These are phyloP conservation scores for Brachionus calyciflorus DNA, from an alignment of 1,140 invertebrate genomes.

Conservation along the genomic window DNA sequence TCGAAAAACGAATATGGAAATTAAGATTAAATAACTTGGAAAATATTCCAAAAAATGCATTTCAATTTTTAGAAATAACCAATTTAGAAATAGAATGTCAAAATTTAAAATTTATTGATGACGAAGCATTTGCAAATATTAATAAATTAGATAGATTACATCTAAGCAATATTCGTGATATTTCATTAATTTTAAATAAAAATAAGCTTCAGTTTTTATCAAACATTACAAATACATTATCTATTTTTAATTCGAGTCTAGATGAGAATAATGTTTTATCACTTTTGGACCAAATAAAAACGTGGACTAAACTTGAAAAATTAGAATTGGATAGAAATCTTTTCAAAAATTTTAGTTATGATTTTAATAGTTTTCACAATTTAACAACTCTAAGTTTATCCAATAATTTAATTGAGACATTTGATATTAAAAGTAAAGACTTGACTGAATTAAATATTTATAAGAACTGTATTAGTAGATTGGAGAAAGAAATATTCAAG, in stretches of 20 bases:
- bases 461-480: not conserved
- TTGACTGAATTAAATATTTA: not conserved
- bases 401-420: not conserved
- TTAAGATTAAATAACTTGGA: no score
- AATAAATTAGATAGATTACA: not conserved
- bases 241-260: not conserved
- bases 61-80: no score
- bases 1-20: no score
- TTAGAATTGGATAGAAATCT: not conserved
- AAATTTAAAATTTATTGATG: not conserved
- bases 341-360: not conserved
- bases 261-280: not conserved
- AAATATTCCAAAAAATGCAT: no score
- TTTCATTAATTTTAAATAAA: no score
- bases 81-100: not conserved
- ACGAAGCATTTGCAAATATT: not conserved
- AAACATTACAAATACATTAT: not conserved
- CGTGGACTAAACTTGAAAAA: not conserved
- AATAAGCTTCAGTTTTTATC: not conserved
- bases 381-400: not conserved
- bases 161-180: not conserved
- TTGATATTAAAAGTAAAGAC: not conserved
- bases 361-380: not conserved
- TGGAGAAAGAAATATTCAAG: not conserved
- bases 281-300: not conserved